Conservation (phyloP, 2,888 invertebrate species). For the Troides oblongomaculatus region DNA sequence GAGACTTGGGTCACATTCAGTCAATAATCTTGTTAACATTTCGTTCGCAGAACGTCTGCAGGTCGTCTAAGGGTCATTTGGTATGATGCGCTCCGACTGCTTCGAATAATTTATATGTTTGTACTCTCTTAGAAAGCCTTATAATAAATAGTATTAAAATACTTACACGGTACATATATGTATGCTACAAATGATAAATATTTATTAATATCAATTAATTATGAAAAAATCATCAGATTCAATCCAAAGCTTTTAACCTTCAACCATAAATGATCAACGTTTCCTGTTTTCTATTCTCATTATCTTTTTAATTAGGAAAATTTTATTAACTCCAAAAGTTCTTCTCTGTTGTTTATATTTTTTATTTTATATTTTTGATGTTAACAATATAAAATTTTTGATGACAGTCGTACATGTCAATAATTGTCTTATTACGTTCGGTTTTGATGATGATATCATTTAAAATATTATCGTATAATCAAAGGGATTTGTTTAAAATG, state of each 20-base stretch:
- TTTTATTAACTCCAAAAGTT: too few relatives aligned
- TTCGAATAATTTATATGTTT: conserved; percentile 1
- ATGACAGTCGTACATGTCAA: not conserved
- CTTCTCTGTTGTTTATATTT: too few relatives aligned
- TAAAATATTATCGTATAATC: conserved; percentile 8
- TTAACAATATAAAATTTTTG: too few relatives aligned
- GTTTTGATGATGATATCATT: conserved; percentile 10
- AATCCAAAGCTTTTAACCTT: too few relatives aligned
- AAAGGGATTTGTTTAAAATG: conserved; percentile 28
- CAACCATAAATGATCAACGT: too few relatives aligned
- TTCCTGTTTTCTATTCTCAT: too few relatives aligned
- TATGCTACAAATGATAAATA: too few relatives aligned
- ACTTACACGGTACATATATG: too few relatives aligned
- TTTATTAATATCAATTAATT: too few relatives aligned
- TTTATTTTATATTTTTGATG: too few relatives aligned
- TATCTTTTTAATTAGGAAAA: too few relatives aligned
- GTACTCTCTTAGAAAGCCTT: conserved; percentile 12
- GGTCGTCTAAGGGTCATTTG: conserved; percentile 42
- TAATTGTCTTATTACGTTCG: not conserved
- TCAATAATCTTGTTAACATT: conserved; percentile 42
- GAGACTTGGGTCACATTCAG: conserved; percentile 32
- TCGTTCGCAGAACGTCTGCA: conserved; percentile 40
- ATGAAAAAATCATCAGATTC: too few relatives aligned
- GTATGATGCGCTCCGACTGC: conserved; percentile 27
- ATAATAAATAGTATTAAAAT: not conserved